Evolutionary conservation across 2,113 vertebrate species (phyloP), one percentile per base, ranked within the genome.

Genomic region (Telmatochromis sp.): DNA sequence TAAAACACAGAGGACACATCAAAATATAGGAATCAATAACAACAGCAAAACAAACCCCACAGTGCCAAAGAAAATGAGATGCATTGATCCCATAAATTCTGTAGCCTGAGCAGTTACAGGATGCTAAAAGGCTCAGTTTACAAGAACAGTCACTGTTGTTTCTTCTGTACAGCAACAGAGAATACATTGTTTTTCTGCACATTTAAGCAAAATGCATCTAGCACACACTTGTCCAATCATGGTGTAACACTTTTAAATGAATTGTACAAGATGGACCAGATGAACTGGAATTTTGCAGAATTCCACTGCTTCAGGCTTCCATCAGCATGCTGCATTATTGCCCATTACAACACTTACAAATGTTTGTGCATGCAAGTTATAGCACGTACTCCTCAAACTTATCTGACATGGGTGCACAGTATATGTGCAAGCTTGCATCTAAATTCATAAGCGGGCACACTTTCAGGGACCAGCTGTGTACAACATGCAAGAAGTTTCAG

Each of bases 401-500:
- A 80, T 63, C 14, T 75, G 23, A 83, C 13, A 60, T 45, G 63
- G 54, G 28, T 81, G 84, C 6, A 23, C 4, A 17, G 12, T 75
- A 7, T 73, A 54, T 79, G 28, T 78, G 80, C 63, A 54, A 68
- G 54, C 42, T 47, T 82, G 75, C 80, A 91, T 9, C 26, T 85
- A 81, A 89, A 87, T 80, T 40, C 63, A 5, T 6, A 63, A 53
- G 28, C 35, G 12, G 84, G 31, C 57, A 80, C 47, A 60, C 84
- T 89, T 57, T 47, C 21, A 23, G 82, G 68, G 68, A 15, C 70
- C 11, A 23, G 75, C 82, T 82, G 80, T 85, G 53, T 85, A 82
- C 85, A 80, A 58, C 37, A 81, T 81, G 51, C 80, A 80, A 83
- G 60, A 84, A 58, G 84, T 81, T 81, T 91, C 80, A 89, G 51